Evolutionary conservation across 1,140 invertebrate species (phyloP).

Genomic region (Hycleus phaleratus): DNA sequence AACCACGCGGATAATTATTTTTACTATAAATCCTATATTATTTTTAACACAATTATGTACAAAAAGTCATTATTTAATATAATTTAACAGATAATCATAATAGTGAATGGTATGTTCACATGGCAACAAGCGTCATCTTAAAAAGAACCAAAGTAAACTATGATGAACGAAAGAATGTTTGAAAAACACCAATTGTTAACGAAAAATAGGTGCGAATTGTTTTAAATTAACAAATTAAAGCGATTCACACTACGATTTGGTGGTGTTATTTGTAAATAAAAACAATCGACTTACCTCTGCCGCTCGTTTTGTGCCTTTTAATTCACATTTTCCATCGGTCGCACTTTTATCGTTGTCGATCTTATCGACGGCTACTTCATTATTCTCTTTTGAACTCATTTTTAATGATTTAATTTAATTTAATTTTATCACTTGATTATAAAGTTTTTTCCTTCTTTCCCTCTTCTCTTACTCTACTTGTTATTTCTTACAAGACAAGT

Average conservation of each 20-base stretch:
- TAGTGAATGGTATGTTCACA: conserved; percentile 15
- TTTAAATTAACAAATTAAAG: neutral
- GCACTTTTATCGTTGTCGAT: conserved; percentile 64
- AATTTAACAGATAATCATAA: neutral
- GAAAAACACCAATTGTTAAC: neutral
- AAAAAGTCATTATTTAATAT: neutral
- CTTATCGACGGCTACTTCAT: conserved; percentile 76
- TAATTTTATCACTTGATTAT: conserved; percentile 11
- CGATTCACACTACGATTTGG: neutral
- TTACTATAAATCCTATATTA: neutral
- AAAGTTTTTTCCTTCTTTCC: conserved; percentile 42
- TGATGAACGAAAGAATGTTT: neutral
- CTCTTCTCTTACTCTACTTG: conserved; percentile 4
- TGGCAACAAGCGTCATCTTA: conserved; percentile 25
- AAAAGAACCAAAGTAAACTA: neutral
- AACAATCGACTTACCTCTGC: conserved; percentile 63
- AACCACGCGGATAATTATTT: too few relatives aligned
- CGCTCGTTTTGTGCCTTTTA: conserved; percentile 80
- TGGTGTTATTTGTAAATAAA: neutral
- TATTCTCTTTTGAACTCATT: conserved; percentile 81
- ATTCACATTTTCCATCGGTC: conserved; percentile 65
- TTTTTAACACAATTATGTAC: neutral
- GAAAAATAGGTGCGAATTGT: neutral
- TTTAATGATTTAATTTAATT: conserved; percentile 44
- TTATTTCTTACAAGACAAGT: conserved; percentile 24